phyloP scores from a whole-genome alignment of 2,888 invertebrate genomes.

The Molanna angustata region DNA sequence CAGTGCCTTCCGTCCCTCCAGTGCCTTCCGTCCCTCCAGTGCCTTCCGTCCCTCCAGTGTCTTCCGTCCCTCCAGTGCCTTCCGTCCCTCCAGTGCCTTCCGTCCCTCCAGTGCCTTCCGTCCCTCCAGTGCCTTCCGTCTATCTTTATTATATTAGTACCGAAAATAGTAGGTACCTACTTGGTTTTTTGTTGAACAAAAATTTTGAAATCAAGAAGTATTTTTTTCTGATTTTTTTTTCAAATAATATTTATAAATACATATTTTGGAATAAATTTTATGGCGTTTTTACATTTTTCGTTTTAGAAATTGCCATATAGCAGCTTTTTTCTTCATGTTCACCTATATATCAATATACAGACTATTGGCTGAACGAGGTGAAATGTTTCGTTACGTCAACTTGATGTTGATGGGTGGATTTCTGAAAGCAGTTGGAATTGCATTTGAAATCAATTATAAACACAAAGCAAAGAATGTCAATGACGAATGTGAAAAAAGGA shows the following conservation, averaged over 20 bases:
- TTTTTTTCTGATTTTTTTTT: not conserved
- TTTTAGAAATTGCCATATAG: conserved; percentile 2
- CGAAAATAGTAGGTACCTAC: not conserved
- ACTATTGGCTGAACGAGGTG: not conserved
- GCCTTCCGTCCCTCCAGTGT: no score
- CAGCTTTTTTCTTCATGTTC: not conserved
- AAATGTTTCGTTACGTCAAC: not conserved
- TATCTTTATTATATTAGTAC: no score
- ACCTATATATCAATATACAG: not conserved
- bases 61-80: no score
- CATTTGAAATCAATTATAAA: not conserved
- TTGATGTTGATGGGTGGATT: not conserved
- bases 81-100: no score
- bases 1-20: no score
- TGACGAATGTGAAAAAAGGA: not conserved
- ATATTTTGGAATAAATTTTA: not conserved
- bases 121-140: no score
- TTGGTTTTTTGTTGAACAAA: no score
- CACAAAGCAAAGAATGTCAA: not conserved
- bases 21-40: no score
- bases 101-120: no score
- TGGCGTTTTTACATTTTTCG: not conserved
- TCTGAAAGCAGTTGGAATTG: not conserved
- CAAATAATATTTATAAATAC: not conserved
- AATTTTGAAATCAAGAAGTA: no score